A percentile compares a stretch with the other conserved stretches of the same genome.
phyloP scores from a whole-genome alignment of 2,888 invertebrate genomes.

The Carterocephalus palaemon region DNA sequence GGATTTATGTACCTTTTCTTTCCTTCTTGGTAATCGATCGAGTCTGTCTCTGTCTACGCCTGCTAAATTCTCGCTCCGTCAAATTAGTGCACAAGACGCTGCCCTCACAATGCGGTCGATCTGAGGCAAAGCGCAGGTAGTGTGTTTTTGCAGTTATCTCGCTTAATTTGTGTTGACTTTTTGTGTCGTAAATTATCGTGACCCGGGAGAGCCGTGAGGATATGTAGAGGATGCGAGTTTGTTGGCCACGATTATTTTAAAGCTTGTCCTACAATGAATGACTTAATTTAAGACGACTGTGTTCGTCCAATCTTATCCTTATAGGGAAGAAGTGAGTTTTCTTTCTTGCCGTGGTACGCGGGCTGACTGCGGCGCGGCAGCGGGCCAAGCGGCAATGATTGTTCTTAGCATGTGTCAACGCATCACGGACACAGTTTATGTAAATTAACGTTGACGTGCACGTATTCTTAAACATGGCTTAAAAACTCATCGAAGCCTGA shows the following conservation, averaged over 20 bases:
- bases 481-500: slow-evolving; percentile 22
- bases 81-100: slow-evolving; percentile 41
- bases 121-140: slow-evolving; percentile 63
- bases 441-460: slow-evolving; percentile 45
- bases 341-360: slow-evolving; percentile 42
- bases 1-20: slow-evolving; percentile 47
- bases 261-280: neutral
- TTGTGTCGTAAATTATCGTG: slow-evolving; percentile 50
- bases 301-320: slow-evolving; percentile 2
- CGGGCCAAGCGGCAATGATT: slow-evolving; percentile 24
- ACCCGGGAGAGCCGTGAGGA: slow-evolving; percentile 46
- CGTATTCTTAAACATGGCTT: slow-evolving; percentile 41
- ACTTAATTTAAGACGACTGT: neutral
- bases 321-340: neutral
- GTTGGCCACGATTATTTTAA: no score
- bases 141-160: slow-evolving; percentile 64
- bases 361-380: slow-evolving; percentile 41
- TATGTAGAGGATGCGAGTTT: slow-evolving; percentile 32
- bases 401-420: slow-evolving; percentile 22
- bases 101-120: slow-evolving; percentile 45
- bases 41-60: slow-evolving; percentile 48
- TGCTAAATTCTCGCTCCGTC: slow-evolving; percentile 39
- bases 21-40: slow-evolving; percentile 42
- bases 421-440: slow-evolving; percentile 50
- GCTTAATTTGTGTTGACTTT: slow-evolving; percentile 56